Conservation (phyloP, 2,888 invertebrate species). For the Cryptocephalus primarius region DNA sequence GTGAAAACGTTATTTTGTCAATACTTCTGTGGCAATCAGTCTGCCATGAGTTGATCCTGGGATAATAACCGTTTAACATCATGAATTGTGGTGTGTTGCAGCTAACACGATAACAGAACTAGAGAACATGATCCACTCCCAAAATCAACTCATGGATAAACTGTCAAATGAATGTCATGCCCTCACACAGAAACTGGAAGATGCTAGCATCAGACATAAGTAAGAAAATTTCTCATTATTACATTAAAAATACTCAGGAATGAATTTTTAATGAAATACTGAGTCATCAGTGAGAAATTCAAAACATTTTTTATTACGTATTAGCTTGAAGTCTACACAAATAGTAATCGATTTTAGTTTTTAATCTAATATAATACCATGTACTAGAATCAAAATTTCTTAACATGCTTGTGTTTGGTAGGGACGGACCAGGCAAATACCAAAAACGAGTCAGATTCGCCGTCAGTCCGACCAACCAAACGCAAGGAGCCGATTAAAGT, state of each 20-base stretch:
- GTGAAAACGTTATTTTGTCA: neutral
- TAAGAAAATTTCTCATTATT: conserved; percentile 41
- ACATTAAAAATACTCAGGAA: neutral
- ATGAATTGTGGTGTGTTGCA: conserved; percentile 41
- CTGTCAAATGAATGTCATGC: conserved; percentile 80
- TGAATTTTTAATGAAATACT: neutral
- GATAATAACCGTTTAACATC: conserved; percentile 10
- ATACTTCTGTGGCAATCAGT: neutral
- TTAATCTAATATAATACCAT: too few relatives aligned
- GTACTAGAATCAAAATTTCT: too few relatives aligned
- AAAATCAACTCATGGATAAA: conserved; percentile 89
- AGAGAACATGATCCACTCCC: conserved; percentile 81
- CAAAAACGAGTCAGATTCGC: conserved; percentile 39
- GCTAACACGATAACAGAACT: conserved; percentile 82
- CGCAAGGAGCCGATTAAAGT: conserved; percentile 64
- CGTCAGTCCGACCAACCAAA: conserved; percentile 37
- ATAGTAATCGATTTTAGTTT: too few relatives aligned
- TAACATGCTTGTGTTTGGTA: conserved; percentile 34
- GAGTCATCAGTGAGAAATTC: neutral
- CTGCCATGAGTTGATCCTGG: conserved; percentile 36
- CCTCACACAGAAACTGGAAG: conserved; percentile 83
- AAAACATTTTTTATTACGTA: neutral
- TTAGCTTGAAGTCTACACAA: too few relatives aligned
- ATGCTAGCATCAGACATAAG: conserved; percentile 80
- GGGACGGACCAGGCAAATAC: conserved; percentile 32